These are phyloP conservation scores for Drosophila sordidula DNA, from an alignment of 2,888 invertebrate species.

Conservation along the genomic window DNA sequence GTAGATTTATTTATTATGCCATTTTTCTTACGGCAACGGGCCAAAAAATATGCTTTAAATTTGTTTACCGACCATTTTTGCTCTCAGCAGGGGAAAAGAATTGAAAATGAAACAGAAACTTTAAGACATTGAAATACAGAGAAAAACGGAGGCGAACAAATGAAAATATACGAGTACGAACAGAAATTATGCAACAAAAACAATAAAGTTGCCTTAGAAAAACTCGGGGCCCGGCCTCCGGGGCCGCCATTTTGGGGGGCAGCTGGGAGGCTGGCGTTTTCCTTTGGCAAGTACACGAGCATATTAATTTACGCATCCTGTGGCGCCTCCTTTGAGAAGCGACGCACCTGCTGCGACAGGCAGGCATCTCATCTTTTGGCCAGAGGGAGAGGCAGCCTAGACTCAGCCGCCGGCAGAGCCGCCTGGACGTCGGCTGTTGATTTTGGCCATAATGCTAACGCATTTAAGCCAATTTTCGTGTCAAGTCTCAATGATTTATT, in stretches of 20 bases:
- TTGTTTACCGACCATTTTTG: slow-evolving; percentile 30
- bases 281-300: slow-evolving; percentile 34
- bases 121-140: slow-evolving; percentile 31
- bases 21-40: slow-evolving; percentile 72
- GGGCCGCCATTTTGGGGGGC: slow-evolving; percentile 22
- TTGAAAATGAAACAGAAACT: slow-evolving; percentile 24
- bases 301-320: slow-evolving; percentile 66
- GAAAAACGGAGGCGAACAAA: slow-evolving; percentile 47
- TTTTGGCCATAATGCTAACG: slow-evolving; percentile 71
- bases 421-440: slow-evolving; percentile 64
- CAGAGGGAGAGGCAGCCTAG: not conserved
- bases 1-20: slow-evolving; percentile 81
- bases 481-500: slow-evolving; percentile 75
- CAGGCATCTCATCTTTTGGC: slow-evolving; percentile 17
- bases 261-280: slow-evolving; percentile 15
- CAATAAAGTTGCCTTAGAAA: slow-evolving; percentile 45
- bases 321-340: slow-evolving; percentile 64
- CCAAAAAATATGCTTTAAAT: slow-evolving; percentile 77
- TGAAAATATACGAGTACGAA: slow-evolving; percentile 55
- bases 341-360: slow-evolving; percentile 73
- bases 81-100: slow-evolving; percentile 1
- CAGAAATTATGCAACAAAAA: slow-evolving; percentile 59
- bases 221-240: slow-evolving; percentile 12
- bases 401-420: not conserved
- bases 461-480: slow-evolving; percentile 78